phyloP scores from a whole-genome alignment of 2,113 vertebrate species.

The Parus major region DNA sequence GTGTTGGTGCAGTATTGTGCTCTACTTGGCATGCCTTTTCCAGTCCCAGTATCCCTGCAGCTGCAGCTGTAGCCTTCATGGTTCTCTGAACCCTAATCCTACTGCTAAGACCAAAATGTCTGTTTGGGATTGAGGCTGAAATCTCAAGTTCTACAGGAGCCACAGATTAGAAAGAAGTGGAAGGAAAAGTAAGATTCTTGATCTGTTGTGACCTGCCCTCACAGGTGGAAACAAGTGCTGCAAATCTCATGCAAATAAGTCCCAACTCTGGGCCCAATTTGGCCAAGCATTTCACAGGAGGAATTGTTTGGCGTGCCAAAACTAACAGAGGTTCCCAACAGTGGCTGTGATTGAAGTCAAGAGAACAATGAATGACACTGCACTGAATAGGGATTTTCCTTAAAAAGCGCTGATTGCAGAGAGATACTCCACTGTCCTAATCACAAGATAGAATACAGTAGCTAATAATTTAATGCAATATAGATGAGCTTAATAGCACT shows the following conservation, averaged over 20 bases:
- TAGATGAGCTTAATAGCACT: conserved; percentile 62
- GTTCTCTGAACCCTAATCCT: not conserved
- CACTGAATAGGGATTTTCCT: conserved; percentile 30
- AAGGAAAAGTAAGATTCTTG: not conserved
- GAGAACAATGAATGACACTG: conserved; percentile 10
- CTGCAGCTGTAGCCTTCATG: not conserved
- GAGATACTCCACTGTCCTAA: conserved; percentile 46
- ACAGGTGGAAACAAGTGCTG: not conserved
- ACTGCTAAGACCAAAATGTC: not conserved
- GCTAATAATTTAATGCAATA: conserved; percentile 63
- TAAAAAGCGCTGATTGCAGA: conserved; percentile 30
- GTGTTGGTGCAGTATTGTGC: not conserved
- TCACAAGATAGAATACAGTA: conserved; percentile 37
- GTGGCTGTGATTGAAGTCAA: not conserved
- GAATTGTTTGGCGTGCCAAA: not conserved
- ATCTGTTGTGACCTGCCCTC: not conserved
- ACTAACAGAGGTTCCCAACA: not conserved
- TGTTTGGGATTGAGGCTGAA: not conserved
- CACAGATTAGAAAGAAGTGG: not conserved
- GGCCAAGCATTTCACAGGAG: not conserved
- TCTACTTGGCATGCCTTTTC: not conserved
- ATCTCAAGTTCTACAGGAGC: not conserved
- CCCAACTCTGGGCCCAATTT: not conserved
- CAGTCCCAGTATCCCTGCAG: not conserved
- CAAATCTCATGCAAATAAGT: not conserved